Conservation (phyloP, 2,113 vertebrate genomes). For the Oreamnos americanus region DNA sequence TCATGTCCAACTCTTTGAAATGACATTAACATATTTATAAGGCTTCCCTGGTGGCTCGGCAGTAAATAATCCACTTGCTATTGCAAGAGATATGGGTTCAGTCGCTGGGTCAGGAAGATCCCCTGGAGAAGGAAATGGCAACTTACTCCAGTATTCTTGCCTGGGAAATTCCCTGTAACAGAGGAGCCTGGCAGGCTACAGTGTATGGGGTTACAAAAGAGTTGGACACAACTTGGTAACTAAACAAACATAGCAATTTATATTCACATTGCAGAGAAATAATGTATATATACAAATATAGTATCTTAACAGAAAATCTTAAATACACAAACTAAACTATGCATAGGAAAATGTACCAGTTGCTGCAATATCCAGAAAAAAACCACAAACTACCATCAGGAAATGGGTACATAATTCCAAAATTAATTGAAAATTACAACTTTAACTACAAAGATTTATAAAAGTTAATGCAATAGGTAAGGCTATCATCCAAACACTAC, state of each 20-base stretch:
- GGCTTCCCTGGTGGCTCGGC: neutral
- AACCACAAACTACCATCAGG: neutral
- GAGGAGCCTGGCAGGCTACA: neutral
- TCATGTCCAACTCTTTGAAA: neutral
- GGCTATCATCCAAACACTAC: neutral
- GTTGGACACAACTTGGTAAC: neutral
- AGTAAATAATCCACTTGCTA: neutral
- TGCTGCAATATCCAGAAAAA: neutral
- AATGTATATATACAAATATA: neutral
- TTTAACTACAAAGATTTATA: neutral
- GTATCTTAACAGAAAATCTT: neutral
- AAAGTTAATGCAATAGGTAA: slow-evolving; percentile 33
- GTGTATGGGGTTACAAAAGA: neutral
- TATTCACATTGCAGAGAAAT: neutral
- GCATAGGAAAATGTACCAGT: neutral
- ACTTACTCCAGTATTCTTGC: neutral
- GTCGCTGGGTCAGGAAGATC: neutral
- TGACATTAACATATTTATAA: neutral
- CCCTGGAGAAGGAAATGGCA: neutral
- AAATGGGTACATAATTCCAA: neutral
- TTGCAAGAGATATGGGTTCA: neutral
- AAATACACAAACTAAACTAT: neutral
- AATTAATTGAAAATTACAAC: neutral
- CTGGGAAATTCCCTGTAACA: neutral
- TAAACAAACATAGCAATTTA: neutral